Evolutionary conservation across 2,113 vertebrate species (phyloP), one percentile per base, ranked within the genome.

Genomic region (Hystrix cristata): DNA sequence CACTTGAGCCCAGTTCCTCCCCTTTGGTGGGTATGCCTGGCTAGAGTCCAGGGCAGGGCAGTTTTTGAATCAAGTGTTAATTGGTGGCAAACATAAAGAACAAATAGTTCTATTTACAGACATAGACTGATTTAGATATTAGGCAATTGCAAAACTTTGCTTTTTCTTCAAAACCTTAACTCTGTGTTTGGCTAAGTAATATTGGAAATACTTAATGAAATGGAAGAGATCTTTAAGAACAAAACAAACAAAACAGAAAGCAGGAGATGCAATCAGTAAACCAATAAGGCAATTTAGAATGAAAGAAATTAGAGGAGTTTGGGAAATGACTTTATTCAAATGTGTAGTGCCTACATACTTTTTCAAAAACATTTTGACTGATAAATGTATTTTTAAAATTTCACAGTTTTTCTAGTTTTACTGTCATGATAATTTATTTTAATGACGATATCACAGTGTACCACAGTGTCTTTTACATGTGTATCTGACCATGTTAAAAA

Each of bases 111-210:
- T 55, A 21, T 69, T 25, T 83, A 62, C 46, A 87, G 48, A 60
- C 3, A 59, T 60, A 83, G 87, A 90, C 9, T 18, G n/a, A 95
- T 15, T 43, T 71, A 65, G n/a, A 51, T 60, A 87, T 57, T 72
- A 94, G 38, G 27, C 27, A 43, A 19, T 27, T 60, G 5, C 34
- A 64, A 84, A 84, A 85, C 25, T n/a, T 83, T 72, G 53, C 51
- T 88, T 74, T 91, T 83, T 71, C 55, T 71, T 87, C 29, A 94
- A 95, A 78, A 57, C n/a, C 53, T 51, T 81, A 76, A 90, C 23
- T 79, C 13, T 64, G 12, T 51, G 4, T 95, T 85, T 31, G 78
- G n/a, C 60, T 48, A 90, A 93, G 53, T 76, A 87, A 69, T 38
- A 48, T 5, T 12, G n/a, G 72, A 48, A 48, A 25, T 76, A 48